Evolutionary conservation across 1,140 invertebrate genomes (phyloP).

Genomic region (Nasonia giraulti): DNA sequence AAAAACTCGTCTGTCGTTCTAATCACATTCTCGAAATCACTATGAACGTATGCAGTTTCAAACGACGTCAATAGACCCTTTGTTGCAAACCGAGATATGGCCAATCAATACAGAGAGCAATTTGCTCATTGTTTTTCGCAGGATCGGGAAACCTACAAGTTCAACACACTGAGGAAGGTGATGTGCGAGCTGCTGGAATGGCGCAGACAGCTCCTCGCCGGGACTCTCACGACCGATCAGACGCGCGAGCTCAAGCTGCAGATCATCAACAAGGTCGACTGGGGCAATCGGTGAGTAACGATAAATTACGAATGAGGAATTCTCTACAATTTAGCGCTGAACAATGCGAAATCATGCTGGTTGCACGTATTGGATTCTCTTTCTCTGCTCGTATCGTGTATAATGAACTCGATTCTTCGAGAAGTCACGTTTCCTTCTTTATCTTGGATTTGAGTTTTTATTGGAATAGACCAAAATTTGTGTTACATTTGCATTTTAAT

Average conservation of each 20-base stretch:
- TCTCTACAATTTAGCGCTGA: neutral
- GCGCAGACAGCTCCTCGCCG: constrained; percentile 86
- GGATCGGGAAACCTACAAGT: constrained; percentile 88
- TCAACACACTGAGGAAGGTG: constrained; percentile 86
- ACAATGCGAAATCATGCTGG: neutral
- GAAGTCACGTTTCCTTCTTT: neutral
- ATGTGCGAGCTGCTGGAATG: constrained; percentile 93
- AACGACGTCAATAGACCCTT: no score
- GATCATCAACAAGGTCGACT: constrained; percentile 93
- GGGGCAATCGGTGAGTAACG: constrained; percentile 92
- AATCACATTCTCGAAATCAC: no score
- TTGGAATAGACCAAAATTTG: neutral
- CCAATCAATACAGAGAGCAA: neutral
- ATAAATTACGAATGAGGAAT: constrained; percentile 26
- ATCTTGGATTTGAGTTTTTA: no score
- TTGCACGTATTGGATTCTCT: neutral
- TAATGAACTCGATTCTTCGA: neutral
- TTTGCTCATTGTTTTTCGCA: constrained; percentile 65
- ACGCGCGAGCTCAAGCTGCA: constrained; percentile 88
- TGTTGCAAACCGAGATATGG: no score
- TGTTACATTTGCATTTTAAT: neutral
- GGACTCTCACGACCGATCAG: constrained; percentile 92
- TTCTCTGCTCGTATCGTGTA: neutral
- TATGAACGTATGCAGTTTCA: no score
- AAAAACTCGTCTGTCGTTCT: no score